Percentiles rank a stretch among this genome's conserved stretches.
These are phyloP conservation scores for Anguilla japonica DNA, from an alignment of 2,113 vertebrate genomes.

Conservation along the genomic window DNA sequence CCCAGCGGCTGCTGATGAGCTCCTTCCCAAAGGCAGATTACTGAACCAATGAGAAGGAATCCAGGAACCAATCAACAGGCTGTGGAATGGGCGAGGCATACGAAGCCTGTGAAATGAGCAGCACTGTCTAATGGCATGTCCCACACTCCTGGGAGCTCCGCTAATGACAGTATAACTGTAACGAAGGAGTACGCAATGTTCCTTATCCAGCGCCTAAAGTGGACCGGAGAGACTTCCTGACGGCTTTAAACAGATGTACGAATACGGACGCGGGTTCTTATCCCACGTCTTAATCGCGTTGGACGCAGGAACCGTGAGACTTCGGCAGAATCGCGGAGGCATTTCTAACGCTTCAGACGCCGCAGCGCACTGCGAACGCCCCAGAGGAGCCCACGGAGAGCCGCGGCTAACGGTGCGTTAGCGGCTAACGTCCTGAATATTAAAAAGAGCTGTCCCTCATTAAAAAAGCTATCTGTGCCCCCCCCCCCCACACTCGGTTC, in stretches of 20 bases:
- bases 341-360: neutral
- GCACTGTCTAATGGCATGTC: neutral
- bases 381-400: neutral
- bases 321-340: neutral
- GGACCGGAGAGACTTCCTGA: neutral
- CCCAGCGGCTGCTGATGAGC: neutral
- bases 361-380: neutral
- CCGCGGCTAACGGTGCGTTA: neutral
- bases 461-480: neutral
- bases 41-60: neutral
- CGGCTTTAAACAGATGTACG: neutral
- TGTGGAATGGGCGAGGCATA: neutral
- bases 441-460: neutral
- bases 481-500: neutral
- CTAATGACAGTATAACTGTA: neutral
- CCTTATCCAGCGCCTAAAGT: neutral
- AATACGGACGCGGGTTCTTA: neutral
- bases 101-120: neutral
- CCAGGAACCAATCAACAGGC: neutral
- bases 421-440: neutral
- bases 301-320: neutral
- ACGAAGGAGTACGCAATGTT: neutral
- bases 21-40: neutral
- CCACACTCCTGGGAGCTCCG: neutral
- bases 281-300: neutral